Evolutionary conservation across 2,888 invertebrate species (phyloP).

Genomic region (Hemithea aestivaria): DNA sequence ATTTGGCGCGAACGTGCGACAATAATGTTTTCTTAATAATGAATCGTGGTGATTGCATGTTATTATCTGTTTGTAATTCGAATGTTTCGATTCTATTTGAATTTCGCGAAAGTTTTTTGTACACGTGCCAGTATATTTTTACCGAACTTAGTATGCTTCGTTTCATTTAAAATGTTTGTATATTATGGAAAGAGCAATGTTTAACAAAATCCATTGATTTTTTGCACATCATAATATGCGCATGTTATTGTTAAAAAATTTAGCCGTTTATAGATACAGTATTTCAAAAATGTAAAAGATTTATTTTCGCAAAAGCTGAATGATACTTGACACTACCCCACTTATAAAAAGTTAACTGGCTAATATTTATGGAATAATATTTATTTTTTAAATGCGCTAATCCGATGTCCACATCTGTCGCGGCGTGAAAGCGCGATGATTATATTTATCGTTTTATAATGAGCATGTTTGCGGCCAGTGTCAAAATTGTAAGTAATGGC

Average conservation of each 20-base stretch:
- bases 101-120: background rate
- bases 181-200: too few relatives aligned
- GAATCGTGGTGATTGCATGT: constrained; percentile 47
- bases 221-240: too few relatives aligned
- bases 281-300: too few relatives aligned
- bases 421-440: constrained; percentile 66
- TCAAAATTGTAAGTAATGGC: constrained; percentile 32
- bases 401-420: constrained; percentile 54
- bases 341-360: constrained; percentile 42
- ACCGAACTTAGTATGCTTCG: too few relatives aligned
- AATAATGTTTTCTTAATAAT: constrained; percentile 53
- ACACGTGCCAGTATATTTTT: too few relatives aligned
- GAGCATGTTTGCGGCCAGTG: constrained; percentile 60
- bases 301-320: too few relatives aligned
- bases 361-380: constrained; percentile 55
- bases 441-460: constrained; percentile 76
- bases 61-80: constrained; percentile 44
- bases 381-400: constrained; percentile 22
- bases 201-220: too few relatives aligned
- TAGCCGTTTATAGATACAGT: too few relatives aligned
- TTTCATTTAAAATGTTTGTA: too few relatives aligned
- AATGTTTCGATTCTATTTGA: constrained; percentile 30
- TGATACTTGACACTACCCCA: too few relatives aligned
- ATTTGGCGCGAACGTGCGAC: constrained; percentile 70
- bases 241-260: too few relatives aligned